Percentiles rank a stretch among this genome's conserved stretches.
These are phyloP conservation scores for Lasioglossum morio DNA, from an alignment of 2,888 invertebrate species.

Conservation along the genomic window DNA sequence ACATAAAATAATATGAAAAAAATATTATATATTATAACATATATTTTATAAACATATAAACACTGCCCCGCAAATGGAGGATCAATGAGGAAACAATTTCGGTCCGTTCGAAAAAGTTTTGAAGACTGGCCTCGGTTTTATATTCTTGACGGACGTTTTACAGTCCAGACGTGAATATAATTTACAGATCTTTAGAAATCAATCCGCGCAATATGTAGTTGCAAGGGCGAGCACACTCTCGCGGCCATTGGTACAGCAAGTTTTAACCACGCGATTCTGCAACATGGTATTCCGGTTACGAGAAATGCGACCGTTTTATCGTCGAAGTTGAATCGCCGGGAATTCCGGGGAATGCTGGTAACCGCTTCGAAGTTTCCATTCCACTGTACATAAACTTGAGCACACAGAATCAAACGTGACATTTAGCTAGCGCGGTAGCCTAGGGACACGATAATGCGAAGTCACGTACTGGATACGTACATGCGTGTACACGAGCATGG, in stretches of 20 bases:
- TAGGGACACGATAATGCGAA: conserved; percentile 16
- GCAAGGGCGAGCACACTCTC: neutral
- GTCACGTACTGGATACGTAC: conserved; percentile 17
- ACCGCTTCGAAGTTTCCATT: conserved; percentile 24
- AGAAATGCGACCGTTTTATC: conserved; percentile 17
- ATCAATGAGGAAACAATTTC: no score
- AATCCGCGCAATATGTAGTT: neutral
- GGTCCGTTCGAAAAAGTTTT: no score
- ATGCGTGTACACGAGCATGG: neutral
- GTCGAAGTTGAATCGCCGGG: conserved; percentile 9
- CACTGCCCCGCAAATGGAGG: no score
- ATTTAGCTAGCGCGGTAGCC: conserved; percentile 37
- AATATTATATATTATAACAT: no score
- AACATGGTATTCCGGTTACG: neutral
- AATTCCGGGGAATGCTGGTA: conserved; percentile 14
- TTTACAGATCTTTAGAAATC: conserved; percentile 6
- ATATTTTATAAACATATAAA: no score
- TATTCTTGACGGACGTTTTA: no score
- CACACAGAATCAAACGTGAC: conserved; percentile 42
- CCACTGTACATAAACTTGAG: neutral
- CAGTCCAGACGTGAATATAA: neutral
- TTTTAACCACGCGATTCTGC: neutral
- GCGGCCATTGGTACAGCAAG: neutral
- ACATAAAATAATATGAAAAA: no score
- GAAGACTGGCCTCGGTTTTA: no score